These are phyloP conservation scores for Polyergus mexicanus DNA, from an alignment of 1,140 invertebrate genomes.

Conservation along the genomic window DNA sequence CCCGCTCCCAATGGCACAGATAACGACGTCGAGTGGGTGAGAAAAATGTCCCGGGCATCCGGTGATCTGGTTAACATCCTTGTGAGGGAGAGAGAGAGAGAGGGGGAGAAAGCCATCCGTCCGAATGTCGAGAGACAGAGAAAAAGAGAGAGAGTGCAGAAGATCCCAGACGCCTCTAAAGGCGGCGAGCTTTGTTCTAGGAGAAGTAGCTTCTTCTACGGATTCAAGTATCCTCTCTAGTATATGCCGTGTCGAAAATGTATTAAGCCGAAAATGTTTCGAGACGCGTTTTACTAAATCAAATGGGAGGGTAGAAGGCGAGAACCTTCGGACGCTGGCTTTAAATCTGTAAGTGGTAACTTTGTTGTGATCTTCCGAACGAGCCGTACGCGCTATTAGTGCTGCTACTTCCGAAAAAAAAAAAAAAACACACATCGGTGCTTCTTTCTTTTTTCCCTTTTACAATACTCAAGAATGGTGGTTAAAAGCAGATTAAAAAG, in stretches of 20 bases:
- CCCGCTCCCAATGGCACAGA: slow-evolving; percentile 46
- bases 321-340: neutral
- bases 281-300: slow-evolving; percentile 77
- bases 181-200: slow-evolving; percentile 78
- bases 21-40: slow-evolving; percentile 77
- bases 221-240: slow-evolving; percentile 18
- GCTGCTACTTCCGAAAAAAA: slow-evolving; percentile 42
- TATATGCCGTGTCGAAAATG: slow-evolving; percentile 58
- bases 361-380: slow-evolving; percentile 26
- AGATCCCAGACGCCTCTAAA: slow-evolving; percentile 6
- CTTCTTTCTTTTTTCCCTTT: neutral
- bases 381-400: slow-evolving; percentile 43
- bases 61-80: slow-evolving; percentile 85
- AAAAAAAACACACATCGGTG: too few relatives aligned
- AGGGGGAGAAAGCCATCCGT: slow-evolving; percentile 11
- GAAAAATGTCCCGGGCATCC: slow-evolving; percentile 83
- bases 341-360: slow-evolving; percentile 43
- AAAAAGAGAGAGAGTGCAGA: slow-evolving; percentile 44
- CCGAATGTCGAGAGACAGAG: slow-evolving; percentile 34
- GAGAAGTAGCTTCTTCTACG: slow-evolving; percentile 46
- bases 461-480: too few relatives aligned
- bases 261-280: slow-evolving; percentile 77
- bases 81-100: slow-evolving; percentile 34
- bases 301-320: slow-evolving; percentile 38
- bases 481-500: too few relatives aligned